Evolutionary conservation across 2,888 invertebrate genomes (phyloP).

Genomic region (Phalangium opilio): DNA sequence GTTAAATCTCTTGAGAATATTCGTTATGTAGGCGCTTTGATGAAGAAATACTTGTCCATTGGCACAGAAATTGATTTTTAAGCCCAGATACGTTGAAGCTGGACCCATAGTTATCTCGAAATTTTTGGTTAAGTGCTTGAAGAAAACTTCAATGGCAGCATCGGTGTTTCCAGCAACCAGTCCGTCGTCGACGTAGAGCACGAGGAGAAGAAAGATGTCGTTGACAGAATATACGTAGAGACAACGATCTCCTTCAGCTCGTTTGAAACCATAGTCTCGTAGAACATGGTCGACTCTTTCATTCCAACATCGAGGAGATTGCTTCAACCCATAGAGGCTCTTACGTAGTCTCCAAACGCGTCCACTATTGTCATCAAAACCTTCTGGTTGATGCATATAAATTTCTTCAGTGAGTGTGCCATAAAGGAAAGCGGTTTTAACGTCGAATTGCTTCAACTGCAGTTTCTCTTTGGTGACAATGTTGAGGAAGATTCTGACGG

Average conservation of each 20-base stretch:
- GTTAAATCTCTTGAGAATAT: no score
- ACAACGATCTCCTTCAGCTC: slow-evolving; percentile 13
- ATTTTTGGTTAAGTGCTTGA: no score
- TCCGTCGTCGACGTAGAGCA: slow-evolving; percentile 20
- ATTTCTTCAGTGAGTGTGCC: slow-evolving; percentile 6
- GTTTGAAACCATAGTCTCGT: slow-evolving; percentile 5
- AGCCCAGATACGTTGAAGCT: no score
- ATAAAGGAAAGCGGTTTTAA: slow-evolving; percentile 20
- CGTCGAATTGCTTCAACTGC: slow-evolving; percentile 16
- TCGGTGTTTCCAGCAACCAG: slow-evolving; percentile 1
- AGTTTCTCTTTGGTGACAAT: slow-evolving; percentile 9
- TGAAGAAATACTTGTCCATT: no score
- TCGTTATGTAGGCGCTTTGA: no score
- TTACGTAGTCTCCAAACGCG: slow-evolving; percentile 15
- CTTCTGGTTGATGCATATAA: slow-evolving; percentile 18
- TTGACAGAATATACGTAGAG: slow-evolving; percentile 6
- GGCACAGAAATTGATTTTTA: no score
- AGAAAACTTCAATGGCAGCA: no score
- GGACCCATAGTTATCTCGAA: no score
- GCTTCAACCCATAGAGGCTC: slow-evolving; percentile 21
- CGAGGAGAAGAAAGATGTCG: slow-evolving; percentile 4
- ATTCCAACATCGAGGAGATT: slow-evolving; percentile 18
- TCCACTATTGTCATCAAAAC: slow-evolving; percentile 2
- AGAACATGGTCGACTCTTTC: slow-evolving; percentile 9
- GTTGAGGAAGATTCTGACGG: slow-evolving; percentile 10